These are phyloP conservation scores for Heliothis peltigera DNA, from an alignment of 2,888 invertebrate genomes.

Conservation along the genomic window DNA sequence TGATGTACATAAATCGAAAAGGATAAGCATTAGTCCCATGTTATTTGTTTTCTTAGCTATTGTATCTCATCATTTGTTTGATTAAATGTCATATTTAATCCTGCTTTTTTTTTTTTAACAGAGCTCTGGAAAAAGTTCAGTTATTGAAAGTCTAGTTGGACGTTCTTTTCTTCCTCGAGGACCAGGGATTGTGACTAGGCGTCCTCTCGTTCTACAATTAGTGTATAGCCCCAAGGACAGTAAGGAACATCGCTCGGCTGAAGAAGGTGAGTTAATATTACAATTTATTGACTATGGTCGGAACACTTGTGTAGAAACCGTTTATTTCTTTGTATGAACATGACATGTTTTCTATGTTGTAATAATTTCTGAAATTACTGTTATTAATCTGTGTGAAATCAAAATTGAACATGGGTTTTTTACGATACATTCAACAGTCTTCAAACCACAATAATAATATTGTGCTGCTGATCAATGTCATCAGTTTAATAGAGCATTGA, in stretches of 20 bases:
- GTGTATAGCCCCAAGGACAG: conserved; percentile 97
- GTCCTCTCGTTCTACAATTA: conserved; percentile 98
- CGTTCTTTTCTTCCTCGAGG: conserved; percentile 99
- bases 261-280: conserved; percentile 92
- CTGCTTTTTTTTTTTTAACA: conserved; percentile 81
- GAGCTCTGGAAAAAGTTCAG: conserved; percentile 99
- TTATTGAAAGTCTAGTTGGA: conserved; percentile 99
- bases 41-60: neutral
- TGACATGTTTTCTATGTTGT: no score
- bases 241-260: conserved; percentile 95
- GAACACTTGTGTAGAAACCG: neutral
- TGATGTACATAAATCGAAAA: neutral
- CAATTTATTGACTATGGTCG: neutral
- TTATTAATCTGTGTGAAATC: no score
- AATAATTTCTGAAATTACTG: no score
- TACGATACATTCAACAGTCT: conserved; percentile 3
- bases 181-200: conserved; percentile 98
- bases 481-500: conserved; percentile 52
- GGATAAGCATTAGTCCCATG: neutral
- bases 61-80: no score
- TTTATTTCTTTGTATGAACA: no score
- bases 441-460: conserved; percentile 13
- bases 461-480: conserved; percentile 31
- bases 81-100: neutral
- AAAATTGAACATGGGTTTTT: conserved; percentile 15